Base-by-base conservation (phyloP, 2,888 invertebrate genomes). In the Cinara cedri region DNA sequence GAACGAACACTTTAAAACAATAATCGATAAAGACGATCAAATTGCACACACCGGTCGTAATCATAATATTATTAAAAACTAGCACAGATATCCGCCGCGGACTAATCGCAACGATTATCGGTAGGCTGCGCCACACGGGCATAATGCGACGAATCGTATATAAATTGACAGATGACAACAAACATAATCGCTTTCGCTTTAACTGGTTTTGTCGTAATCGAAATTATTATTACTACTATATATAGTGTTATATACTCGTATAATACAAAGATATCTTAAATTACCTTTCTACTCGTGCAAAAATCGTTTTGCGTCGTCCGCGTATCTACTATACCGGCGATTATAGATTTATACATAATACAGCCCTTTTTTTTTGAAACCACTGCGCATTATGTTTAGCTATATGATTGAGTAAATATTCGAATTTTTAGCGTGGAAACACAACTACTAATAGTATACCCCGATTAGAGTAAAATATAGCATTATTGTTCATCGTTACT, bases 191-290 rank as follows among this genome's bases (percentile, higher is more conserved):
- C 72, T 72, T 72, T 72, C 72, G 72, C 72, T 62, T 51, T 14
- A 62, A 62, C 62, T 62, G 72, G 60, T 72, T 72, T 72, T 72
- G 72, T 51, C 62, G 49, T 72, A 72, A 72, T 62, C 62, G 62
- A 72, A 72, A 72, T 62, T 62, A 46, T 19, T 44, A 63, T 34
- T 34, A 46, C 19, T 16, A 16, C 65, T 6, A n/a, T n/a, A n/a
- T n/a, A n/a, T n/a, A n/a, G n/a, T n/a, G n/a, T n/a, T n/a, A n/a
- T n/a, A n/a, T n/a, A n/a, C n/a, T n/a, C n/a, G n/a, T n/a, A n/a
- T n/a, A 13, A 51, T 51, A 60, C 55, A 44, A 71, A 57, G 44
- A 46, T 1, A 46, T 60, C 60, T 72, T 34, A 60, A 62, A 62
- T 72, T 49, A 16, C 72, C 72, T 72, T 72, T 72, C 72, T 72